Base-by-base conservation (phyloP, 2,888 invertebrate species). In the Hybos culiciformis region DNA sequence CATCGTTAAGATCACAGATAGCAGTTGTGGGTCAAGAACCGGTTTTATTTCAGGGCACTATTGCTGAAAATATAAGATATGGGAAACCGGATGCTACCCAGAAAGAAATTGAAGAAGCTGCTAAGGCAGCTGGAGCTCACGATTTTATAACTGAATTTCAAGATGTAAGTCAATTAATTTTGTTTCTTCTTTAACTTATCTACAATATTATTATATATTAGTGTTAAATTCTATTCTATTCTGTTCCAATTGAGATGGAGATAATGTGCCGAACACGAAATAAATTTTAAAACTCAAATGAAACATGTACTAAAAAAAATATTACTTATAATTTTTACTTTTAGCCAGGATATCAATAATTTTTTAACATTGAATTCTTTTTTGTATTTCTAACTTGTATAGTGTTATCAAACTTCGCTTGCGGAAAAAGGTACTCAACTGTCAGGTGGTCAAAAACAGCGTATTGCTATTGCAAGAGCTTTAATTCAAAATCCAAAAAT, bases 1-100 rank as follows among this genome's bases (percentile, higher is more conserved):
- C 72, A 5, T 82, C 83, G 74, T 62, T 83, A 23, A 69, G 90
- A 39, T 71, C 73, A 24, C 79, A 84, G 55, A 80, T 90, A 43
- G 87, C 85, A 0, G 75, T 88, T 6, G 90, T 91, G 3, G 83
- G 85, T 0, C 90, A 91, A 60, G 90, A 91, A 51, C 90, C 87
- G 0, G 79, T 83, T 11, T 70, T 91, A 4, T 91, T 91, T 60
- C 81, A 81, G 54, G 78, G 83, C 6, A 77, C 78, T 19, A 85
- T 91, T 23, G 58, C 51, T 18, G 74, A 74, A 41, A 75, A 75
- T 56, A 75, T 75, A 48, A 64, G 81, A 36, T 80, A 87, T 67
- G 90, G 90, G 48, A 75, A 77, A 51, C 75, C 76, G 15, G 62
- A 65, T n/a, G 75, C 78, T 48, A 75, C 75, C 1, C 72, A 77